Conservation (phyloP, 2,797 vertebrate species). For the Gila robusta region DNA sequence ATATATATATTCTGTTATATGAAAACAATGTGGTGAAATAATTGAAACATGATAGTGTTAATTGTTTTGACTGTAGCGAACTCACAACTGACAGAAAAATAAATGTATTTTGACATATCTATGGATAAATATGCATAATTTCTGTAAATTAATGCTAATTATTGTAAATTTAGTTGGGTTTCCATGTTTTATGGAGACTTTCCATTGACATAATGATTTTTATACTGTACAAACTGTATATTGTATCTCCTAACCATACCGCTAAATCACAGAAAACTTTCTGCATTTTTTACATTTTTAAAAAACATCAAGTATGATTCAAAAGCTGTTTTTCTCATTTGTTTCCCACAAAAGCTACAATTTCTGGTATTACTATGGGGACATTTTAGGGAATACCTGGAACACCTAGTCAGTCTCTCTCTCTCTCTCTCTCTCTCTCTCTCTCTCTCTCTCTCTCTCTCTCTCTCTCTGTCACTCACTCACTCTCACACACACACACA, state of each 20-base stretch:
- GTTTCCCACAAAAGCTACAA: no score
- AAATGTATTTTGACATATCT: neutral
- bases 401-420: no score
- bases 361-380: no score
- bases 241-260: neutral
- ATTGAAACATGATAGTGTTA: neutral
- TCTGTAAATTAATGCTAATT: neutral
- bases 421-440: no score
- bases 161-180: neutral
- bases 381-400: no score
- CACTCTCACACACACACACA: no score
- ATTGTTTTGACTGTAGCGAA: constrained; percentile 1
- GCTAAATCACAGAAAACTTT: neutral
- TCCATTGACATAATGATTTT: neutral
- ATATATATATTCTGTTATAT: neutral
- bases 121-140: neutral
- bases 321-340: neutral
- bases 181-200: neutral
- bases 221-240: neutral
- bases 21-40: neutral
- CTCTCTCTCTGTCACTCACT: no score
- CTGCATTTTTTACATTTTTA: neutral
- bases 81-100: neutral
- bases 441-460: no score
- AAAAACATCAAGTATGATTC: neutral